Conservation (phyloP, 2,888 invertebrate species). For the Ethmia dodecea region DNA sequence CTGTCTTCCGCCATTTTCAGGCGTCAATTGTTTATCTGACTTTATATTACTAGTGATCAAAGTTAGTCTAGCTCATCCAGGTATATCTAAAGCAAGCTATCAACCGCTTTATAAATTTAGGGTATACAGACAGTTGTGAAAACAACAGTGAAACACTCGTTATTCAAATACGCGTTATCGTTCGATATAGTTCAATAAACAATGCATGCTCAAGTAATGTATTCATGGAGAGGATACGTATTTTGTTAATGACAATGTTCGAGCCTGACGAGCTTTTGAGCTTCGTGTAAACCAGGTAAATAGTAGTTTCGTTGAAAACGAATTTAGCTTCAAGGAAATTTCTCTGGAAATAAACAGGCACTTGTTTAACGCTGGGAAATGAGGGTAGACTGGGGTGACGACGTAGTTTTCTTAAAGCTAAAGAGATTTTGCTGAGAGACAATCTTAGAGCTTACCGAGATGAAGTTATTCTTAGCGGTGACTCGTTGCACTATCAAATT, state of each 20-base stretch:
- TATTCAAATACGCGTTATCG: slow-evolving; percentile 33
- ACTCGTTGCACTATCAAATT: no score
- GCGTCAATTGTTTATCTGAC: no score
- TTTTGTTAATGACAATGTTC: slow-evolving; percentile 48
- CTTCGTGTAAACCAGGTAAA: slow-evolving; percentile 48
- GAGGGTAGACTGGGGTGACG: slow-evolving; percentile 34
- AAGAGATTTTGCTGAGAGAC: slow-evolving; percentile 19
- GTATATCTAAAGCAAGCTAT: no score
- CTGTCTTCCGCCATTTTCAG: no score
- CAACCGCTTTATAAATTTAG: no score
- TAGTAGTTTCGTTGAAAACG: slow-evolving; percentile 45
- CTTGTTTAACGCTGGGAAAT: slow-evolving; percentile 57
- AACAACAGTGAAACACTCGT: no score
- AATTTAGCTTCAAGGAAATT: slow-evolving; percentile 42
- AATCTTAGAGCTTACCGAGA: no score
- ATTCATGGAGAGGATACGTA: slow-evolving; percentile 33
- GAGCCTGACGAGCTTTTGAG: slow-evolving; percentile 36
- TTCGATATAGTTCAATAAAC: slow-evolving; percentile 29
- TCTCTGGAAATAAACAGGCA: slow-evolving; percentile 54
- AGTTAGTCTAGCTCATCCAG: no score
- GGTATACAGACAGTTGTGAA: no score
- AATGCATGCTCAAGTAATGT: slow-evolving; percentile 28
- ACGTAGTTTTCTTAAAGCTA: slow-evolving; percentile 55
- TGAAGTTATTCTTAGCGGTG: no score
- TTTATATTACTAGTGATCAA: no score